Evolutionary conservation across 2,888 invertebrate genomes (phyloP).

Genomic region (Agonopterix heracliana): DNA sequence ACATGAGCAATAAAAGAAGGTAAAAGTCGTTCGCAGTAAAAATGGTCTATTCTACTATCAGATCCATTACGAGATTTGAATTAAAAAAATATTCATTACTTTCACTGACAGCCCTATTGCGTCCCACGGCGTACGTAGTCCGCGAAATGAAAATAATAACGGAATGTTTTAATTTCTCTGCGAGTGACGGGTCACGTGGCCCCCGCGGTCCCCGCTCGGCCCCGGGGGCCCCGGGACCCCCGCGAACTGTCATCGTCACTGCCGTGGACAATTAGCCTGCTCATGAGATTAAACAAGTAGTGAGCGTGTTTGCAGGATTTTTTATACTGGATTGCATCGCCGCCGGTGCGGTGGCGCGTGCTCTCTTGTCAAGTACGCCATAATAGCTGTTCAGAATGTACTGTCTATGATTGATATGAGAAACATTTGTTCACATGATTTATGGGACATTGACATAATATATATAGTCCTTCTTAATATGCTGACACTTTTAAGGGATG

Average conservation of each 20-base stretch:
- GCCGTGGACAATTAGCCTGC: conserved; percentile 70
- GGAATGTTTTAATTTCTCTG: conserved; percentile 76
- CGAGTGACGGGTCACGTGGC: conserved; percentile 75
- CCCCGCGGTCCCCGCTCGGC: conserved; percentile 23
- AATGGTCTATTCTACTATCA: neutral
- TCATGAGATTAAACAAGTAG: conserved; percentile 68
- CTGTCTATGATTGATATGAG: conserved; percentile 40
- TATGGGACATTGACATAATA: no score
- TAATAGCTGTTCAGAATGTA: conserved; percentile 34
- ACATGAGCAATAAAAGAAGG: no score
- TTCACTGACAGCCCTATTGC: conserved; percentile 2
- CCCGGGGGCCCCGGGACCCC: conserved; percentile 5
- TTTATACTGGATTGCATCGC: conserved; percentile 35
- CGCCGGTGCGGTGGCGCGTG: conserved; percentile 16
- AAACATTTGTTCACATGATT: conserved; percentile 35
- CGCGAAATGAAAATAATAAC: conserved; percentile 57
- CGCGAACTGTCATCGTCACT: conserved; percentile 64
- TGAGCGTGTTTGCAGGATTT: conserved; percentile 46
- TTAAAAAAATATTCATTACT: conserved; percentile 1
- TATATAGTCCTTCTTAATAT: no score
- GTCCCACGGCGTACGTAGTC: conserved; percentile 3
- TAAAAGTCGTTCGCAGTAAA: neutral
- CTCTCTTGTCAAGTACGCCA: conserved; percentile 31
- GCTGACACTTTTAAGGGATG: no score
- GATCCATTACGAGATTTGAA: neutral